Percentiles rank a stretch among this genome's conserved stretches.
Conservation (phyloP, 2,888 invertebrate species). For the Scaptodrosophila latifasciaeformis region DNA sequence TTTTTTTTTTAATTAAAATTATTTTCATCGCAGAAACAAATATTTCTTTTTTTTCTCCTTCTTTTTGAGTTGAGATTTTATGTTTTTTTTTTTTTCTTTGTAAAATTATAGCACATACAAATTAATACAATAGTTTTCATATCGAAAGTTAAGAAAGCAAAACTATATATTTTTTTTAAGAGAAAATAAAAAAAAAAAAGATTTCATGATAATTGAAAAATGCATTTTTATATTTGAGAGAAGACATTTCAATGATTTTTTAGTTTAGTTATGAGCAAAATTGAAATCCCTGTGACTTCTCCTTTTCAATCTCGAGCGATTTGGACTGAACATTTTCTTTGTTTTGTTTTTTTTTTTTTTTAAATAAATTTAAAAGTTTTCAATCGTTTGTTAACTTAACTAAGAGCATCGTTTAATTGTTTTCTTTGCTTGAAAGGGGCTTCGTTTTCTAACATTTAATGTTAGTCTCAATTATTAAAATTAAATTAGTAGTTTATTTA, state of each 20-base stretch:
- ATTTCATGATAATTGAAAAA: constrained; percentile 30
- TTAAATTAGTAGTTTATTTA: neutral
- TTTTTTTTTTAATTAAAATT: no score
- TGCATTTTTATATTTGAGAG: constrained; percentile 36
- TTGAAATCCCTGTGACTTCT: constrained; percentile 27
- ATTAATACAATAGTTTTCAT: constrained; percentile 24
- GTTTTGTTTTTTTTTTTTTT: constrained; percentile 26
- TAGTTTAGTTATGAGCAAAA: constrained; percentile 8
- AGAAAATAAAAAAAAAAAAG: constrained; percentile 15
- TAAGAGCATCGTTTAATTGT: constrained; percentile 46
- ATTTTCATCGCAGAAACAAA: no score
- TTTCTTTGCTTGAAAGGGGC: constrained; percentile 5
- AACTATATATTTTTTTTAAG: neutral
- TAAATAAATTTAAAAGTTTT: constrained; percentile 20
- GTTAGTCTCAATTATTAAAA: neutral
- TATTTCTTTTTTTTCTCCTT: no score
- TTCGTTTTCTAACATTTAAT: constrained; percentile 5
- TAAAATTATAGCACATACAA: constrained; percentile 15
- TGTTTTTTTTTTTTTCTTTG: constrained; percentile 8
- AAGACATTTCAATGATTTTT: constrained; percentile 22
- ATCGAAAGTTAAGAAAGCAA: neutral
- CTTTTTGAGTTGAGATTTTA: no score
- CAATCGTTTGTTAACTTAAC: constrained; percentile 40
- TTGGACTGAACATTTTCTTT: no score
- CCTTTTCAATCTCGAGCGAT: constrained; percentile 17